Evolutionary conservation across 2,113 vertebrate genomes (phyloP).

Genomic region (Channa argus): DNA sequence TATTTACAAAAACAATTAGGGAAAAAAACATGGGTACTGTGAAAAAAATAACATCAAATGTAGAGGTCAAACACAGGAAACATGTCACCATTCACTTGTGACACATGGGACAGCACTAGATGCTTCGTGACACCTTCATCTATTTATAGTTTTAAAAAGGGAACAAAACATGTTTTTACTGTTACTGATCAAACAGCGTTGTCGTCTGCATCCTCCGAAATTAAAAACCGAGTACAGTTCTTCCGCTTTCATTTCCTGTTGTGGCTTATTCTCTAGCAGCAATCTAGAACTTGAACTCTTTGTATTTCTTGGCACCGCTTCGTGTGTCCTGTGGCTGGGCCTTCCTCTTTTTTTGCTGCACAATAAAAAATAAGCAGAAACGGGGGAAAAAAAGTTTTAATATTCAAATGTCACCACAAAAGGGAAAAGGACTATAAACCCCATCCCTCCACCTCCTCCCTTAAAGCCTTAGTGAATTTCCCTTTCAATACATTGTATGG

Average conservation of each 20-base stretch:
- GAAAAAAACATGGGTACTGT: constrained; percentile 43
- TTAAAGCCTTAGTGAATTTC: no score
- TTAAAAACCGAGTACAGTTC: constrained; percentile 21
- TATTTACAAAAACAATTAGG: constrained; percentile 83
- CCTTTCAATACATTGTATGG: no score
- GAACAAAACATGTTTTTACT: constrained; percentile 17
- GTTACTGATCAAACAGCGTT: constrained; percentile 23
- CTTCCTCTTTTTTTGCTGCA: constrained; percentile 94
- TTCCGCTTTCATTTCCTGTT: constrained; percentile 39
- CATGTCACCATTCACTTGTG: not conserved
- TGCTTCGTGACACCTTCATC: not conserved
- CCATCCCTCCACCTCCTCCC: no score
- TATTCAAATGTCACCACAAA: constrained; percentile 14
- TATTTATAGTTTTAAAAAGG: constrained; percentile 19
- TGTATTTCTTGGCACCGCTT: constrained; percentile 92
- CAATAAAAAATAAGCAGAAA: not conserved
- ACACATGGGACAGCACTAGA: constrained; percentile 6
- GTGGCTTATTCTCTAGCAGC: not conserved
- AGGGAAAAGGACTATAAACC: not conserved
- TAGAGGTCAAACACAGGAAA: constrained; percentile 28
- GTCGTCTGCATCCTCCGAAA: constrained; percentile 28
- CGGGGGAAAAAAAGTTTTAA: not conserved
- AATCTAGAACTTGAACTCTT: constrained; percentile 93
- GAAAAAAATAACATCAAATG: constrained; percentile 30
- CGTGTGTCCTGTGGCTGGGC: constrained; percentile 91